Conservation (phyloP, 2,797 vertebrate genomes). For the Clarias fuscus region DNA sequence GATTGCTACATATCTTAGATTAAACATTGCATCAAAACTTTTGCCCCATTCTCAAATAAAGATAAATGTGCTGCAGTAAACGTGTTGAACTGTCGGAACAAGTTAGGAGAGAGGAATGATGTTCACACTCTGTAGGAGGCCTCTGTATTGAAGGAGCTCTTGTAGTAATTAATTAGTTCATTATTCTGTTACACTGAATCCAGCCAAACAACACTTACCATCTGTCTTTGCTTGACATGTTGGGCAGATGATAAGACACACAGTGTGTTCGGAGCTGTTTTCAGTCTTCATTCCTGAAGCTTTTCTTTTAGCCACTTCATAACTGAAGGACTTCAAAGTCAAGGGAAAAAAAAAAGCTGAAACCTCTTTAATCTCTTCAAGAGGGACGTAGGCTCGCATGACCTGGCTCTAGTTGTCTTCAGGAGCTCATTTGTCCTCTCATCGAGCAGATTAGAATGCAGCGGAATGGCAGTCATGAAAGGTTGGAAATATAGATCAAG, state of each 20-base stretch:
- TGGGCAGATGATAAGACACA: slow-evolving; percentile 20
- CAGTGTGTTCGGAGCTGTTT: neutral
- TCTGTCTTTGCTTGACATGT: slow-evolving; percentile 14
- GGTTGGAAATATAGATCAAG: neutral
- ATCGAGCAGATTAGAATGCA: slow-evolving; percentile 15
- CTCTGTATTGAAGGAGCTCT: slow-evolving; percentile 16
- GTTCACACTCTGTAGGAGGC: slow-evolving; percentile 34
- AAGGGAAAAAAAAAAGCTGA: neutral
- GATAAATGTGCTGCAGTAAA: slow-evolving; percentile 33
- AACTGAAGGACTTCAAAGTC: neutral
- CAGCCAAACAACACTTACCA: slow-evolving; percentile 35
- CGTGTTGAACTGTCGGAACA: slow-evolving; percentile 36
- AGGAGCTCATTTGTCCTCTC: neutral
- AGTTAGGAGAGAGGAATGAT: slow-evolving; percentile 33
- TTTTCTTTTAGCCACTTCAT: slow-evolving; percentile 8
- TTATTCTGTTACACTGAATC: slow-evolving; percentile 41
- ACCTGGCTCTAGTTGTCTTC: slow-evolving; percentile 35
- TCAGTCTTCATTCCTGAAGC: neutral
- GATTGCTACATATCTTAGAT: slow-evolving; percentile 17
- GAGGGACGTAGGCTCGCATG: slow-evolving; percentile 23
- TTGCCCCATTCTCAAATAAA: slow-evolving; percentile 30
- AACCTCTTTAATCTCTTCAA: slow-evolving; percentile 40
- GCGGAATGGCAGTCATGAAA: neutral
- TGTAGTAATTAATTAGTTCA: slow-evolving; percentile 51
- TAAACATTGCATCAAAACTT: slow-evolving; percentile 15